A percentile compares a stretch with the other conserved stretches of the same genome.
Evolutionary conservation across 2,797 vertebrate species (phyloP).

Genomic region (Moxostoma hubbsi): DNA sequence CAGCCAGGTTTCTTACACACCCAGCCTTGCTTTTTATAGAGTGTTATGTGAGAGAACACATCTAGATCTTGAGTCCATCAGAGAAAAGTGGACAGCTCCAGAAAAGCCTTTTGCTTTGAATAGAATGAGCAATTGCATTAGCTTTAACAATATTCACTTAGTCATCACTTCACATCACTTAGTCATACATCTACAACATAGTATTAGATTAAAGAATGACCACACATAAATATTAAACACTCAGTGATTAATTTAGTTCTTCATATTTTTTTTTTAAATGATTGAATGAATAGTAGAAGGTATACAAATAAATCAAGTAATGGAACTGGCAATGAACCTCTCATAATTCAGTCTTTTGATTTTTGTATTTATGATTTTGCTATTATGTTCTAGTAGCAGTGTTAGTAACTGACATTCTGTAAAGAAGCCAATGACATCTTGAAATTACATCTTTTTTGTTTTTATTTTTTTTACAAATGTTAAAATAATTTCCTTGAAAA

Average conservation of each 20-base stretch:
- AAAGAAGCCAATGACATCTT: neutral
- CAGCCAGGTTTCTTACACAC: conserved; percentile 38
- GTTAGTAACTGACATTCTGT: neutral
- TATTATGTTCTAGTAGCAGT: neutral
- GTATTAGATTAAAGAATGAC: neutral
- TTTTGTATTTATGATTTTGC: too few relatives aligned
- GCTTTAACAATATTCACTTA: neutral
- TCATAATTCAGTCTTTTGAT: too few relatives aligned
- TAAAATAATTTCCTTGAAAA: conserved; percentile 34
- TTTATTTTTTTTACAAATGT: neutral
- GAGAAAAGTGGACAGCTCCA: conserved; percentile 14
- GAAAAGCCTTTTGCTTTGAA: neutral
- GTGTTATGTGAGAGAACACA: conserved; percentile 48
- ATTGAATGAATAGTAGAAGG: neutral
- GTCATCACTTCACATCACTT: neutral
- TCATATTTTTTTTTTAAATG: neutral
- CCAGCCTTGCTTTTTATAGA: conserved; percentile 39
- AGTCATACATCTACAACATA: neutral
- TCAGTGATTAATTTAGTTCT: neutral
- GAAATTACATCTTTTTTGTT: neutral
- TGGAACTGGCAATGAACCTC: neutral
- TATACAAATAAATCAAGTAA: neutral
- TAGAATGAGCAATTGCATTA: neutral
- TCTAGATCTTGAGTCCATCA: conserved; percentile 33
- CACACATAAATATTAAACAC: conserved; percentile 5